A percentile compares a stretch with the other conserved stretches of the same genome.
These are phyloP conservation scores for Opisthocomus hoazin DNA, from an alignment of 2,113 vertebrate genomes.

Conservation along the genomic window DNA sequence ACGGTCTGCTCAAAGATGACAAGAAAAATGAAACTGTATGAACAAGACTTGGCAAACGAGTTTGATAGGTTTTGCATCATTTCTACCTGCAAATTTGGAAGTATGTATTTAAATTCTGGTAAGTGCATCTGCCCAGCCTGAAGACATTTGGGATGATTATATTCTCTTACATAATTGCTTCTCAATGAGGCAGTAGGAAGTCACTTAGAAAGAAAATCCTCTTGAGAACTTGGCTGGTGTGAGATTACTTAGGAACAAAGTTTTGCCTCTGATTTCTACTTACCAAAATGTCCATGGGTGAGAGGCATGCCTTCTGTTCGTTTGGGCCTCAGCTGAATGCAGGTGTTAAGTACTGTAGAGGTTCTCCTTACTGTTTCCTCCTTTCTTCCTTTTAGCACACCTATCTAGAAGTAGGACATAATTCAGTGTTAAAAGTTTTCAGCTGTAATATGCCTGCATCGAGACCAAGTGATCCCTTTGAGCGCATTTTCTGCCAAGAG, in stretches of 20 bases:
- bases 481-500: accelerated
- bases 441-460: not conserved
- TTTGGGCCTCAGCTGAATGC: not conserved
- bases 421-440: not conserved
- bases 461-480: not conserved
- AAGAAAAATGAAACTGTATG: not conserved
- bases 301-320: not conserved
- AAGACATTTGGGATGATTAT: not conserved
- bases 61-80: not conserved
- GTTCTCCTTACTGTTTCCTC: not conserved
- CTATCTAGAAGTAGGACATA: not conserved
- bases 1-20: not conserved
- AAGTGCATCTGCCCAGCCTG: not conserved
- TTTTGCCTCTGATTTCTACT: not conserved
- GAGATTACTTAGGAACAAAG: not conserved
- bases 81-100: not conserved
- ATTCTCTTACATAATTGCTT: not conserved
- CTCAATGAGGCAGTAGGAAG: not conserved
- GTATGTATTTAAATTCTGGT: not conserved
- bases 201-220: not conserved
- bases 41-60: not conserved
- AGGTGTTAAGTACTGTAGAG: not conserved
- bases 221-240: not conserved
- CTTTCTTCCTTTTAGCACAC: not conserved
- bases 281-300: not conserved